Percentiles rank a stretch among this genome's conserved stretches.
These are phyloP conservation scores for Thumatha senex DNA, from an alignment of 2,888 invertebrate species.

Conservation along the genomic window DNA sequence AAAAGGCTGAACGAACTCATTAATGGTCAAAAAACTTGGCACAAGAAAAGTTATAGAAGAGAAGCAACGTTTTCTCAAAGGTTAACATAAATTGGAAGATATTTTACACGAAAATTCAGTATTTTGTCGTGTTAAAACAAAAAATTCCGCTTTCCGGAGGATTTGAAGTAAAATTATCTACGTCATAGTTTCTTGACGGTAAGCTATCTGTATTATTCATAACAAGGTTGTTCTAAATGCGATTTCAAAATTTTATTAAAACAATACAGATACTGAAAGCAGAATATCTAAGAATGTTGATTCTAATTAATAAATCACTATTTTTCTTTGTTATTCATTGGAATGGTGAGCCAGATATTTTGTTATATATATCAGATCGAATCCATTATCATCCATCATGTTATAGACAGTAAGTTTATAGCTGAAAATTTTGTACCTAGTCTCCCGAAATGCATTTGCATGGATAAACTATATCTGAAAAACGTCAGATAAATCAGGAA, in stretches of 20 bases:
- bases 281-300: no score
- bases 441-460: neutral
- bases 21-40: slow-evolving; percentile 14
- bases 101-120: slow-evolving; percentile 10
- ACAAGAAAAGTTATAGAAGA: slow-evolving; percentile 7
- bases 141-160: neutral
- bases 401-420: no score
- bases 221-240: neutral
- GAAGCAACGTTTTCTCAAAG: slow-evolving; percentile 8
- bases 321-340: no score
- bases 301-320: no score
- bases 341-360: no score
- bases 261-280: no score
- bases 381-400: no score
- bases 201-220: neutral
- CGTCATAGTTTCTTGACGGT: neutral
- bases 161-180: neutral
- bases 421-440: no score
- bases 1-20: slow-evolving; percentile 16
- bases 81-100: neutral
- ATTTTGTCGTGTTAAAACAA: slow-evolving; percentile 14
- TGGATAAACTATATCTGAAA: neutral
- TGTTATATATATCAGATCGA: no score
- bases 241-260: no score
- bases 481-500: neutral